phyloP scores from a whole-genome alignment of 2,113 vertebrate species.

The Arvicanthis niloticus region DNA sequence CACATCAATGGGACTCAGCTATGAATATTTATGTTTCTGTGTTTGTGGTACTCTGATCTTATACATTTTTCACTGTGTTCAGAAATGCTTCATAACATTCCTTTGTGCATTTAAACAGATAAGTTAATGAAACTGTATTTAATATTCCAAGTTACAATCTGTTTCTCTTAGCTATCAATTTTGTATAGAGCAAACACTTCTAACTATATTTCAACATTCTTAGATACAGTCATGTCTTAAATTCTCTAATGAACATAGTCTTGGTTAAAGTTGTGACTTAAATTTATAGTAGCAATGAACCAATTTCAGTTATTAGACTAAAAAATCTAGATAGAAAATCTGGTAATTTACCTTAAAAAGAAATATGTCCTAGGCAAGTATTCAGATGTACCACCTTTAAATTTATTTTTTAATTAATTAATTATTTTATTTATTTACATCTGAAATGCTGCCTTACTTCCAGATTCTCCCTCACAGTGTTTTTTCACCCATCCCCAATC shows the following conservation, averaged over 20 bases:
- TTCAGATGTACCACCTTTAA: background rate
- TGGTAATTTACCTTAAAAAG: background rate
- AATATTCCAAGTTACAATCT: background rate
- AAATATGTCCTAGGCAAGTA: background rate
- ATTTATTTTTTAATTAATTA: background rate
- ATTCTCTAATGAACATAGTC: background rate
- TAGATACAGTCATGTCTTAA: background rate
- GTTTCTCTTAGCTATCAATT: background rate
- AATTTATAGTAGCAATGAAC: background rate
- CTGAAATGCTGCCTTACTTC: no score
- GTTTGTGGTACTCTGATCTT: background rate
- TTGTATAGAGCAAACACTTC: background rate
- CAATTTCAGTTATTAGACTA: background rate
- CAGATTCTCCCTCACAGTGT: no score
- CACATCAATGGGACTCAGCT: background rate
- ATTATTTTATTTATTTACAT: no score
- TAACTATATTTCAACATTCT: background rate
- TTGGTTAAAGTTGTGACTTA: background rate
- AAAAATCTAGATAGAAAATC: background rate
- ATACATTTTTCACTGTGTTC: background rate
- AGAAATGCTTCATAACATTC: background rate
- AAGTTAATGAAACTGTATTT: background rate
- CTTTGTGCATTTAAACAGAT: background rate
- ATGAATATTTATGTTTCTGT: no score
- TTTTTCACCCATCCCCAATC: no score